Evolutionary conservation across 2,797 vertebrate genomes (phyloP).

Genomic region (Discoglossus pictus): DNA sequence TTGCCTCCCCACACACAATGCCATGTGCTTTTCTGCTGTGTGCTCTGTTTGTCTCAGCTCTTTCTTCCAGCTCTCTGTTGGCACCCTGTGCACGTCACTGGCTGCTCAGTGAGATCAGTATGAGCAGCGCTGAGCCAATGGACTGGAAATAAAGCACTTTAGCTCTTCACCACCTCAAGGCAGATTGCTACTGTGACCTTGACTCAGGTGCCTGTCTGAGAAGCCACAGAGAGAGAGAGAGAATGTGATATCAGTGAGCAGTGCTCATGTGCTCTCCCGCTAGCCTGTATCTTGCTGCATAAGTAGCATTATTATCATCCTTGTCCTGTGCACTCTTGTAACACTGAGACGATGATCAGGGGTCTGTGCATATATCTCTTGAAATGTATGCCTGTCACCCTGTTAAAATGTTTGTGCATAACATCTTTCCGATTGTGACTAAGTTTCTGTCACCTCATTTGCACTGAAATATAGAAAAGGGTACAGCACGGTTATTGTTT

Average conservation of each 20-base stretch:
- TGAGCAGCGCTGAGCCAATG: background rate
- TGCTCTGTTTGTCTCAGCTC: constrained; percentile 2
- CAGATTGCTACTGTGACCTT: constrained; percentile 25
- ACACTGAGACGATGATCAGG: too few relatives aligned
- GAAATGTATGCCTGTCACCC: too few relatives aligned
- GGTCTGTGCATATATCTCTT: too few relatives aligned
- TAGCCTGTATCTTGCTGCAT: background rate
- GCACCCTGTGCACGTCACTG: background rate
- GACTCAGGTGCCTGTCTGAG: fast-evolving
- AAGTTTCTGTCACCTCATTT: too few relatives aligned
- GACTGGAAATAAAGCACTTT: constrained; percentile 8
- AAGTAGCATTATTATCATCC: too few relatives aligned
- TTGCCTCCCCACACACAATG: background rate
- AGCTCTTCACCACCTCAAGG: fast-evolving
- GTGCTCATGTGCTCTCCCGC: background rate
- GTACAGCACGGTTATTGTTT: too few relatives aligned
- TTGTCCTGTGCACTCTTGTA: too few relatives aligned
- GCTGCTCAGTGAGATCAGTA: background rate
- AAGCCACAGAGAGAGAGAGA: background rate
- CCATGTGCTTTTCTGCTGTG: constrained; percentile 7
- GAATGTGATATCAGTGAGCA: background rate
- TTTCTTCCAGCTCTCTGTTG: background rate
- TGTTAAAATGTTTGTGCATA: too few relatives aligned
- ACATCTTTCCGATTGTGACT: too few relatives aligned
- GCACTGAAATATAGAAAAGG: too few relatives aligned